phyloP scores from a whole-genome alignment of 2,113 vertebrate genomes.

The Camelus dromedarius region DNA sequence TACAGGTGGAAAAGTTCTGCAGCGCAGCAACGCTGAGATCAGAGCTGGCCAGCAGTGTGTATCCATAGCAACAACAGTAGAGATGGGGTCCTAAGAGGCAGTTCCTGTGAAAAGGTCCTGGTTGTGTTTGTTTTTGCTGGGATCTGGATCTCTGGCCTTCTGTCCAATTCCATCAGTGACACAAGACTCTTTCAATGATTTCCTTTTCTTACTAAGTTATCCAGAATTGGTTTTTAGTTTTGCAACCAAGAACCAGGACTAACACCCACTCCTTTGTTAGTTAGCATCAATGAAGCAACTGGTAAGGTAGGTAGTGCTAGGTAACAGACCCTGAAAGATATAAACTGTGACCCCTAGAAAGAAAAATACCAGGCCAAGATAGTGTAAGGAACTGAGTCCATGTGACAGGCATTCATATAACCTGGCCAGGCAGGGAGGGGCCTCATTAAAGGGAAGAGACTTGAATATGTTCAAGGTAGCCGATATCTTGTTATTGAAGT shows the following conservation, averaged over 20 bases:
- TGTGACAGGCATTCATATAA: not conserved
- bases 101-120: not conserved
- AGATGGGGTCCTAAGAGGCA: too few relatives aligned
- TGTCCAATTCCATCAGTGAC: not conserved
- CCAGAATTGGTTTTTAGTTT: not conserved
- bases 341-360: not conserved
- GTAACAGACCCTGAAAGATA: not conserved
- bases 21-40: not conserved
- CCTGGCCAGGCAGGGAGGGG: not conserved
- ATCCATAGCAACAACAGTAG: not conserved
- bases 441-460: not conserved
- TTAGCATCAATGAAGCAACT: not conserved
- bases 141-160: not conserved
- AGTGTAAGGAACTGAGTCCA: not conserved
- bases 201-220: not conserved
- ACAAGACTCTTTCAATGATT: not conserved
- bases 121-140: not conserved
- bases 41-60: not conserved
- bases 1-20: not conserved
- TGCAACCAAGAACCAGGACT: not conserved
- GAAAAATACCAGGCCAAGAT: not conserved
- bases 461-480: not conserved
- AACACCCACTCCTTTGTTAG: not conserved
- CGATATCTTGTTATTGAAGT: not conserved
- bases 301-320: not conserved